Conservation (phyloP, 2,797 vertebrate species). For the Xyrichtys novacula region DNA sequence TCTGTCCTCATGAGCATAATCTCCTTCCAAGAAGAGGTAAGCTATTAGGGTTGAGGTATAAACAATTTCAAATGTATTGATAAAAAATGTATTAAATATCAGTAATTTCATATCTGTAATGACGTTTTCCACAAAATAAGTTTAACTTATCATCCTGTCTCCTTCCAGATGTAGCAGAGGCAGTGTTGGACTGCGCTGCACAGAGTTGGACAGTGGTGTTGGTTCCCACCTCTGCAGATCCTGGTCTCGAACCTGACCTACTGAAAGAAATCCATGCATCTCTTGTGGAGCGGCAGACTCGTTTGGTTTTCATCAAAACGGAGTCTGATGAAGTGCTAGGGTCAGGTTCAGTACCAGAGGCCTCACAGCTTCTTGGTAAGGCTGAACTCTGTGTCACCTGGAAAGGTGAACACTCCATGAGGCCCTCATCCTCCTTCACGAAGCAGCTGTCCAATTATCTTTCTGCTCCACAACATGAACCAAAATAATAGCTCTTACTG, state of each 20-base stretch:
- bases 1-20: slow-evolving; percentile 91
- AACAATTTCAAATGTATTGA: background rate
- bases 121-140: too few species aligned
- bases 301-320: slow-evolving; percentile 88
- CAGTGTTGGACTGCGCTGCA: slow-evolving; percentile 85
- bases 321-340: slow-evolving; percentile 22
- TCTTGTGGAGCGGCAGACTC: slow-evolving; percentile 89
- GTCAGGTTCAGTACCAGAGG: slow-evolving; percentile 76
- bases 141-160: slow-evolving; percentile 6
- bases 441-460: slow-evolving; percentile 89
- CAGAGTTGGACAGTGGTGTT: slow-evolving; percentile 89
- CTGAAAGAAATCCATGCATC: slow-evolving; percentile 88
- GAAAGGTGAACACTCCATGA: slow-evolving; percentile 79
- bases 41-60: background rate
- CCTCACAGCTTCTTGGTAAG: slow-evolving; percentile 84
- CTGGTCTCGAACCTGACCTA: slow-evolving; percentile 68
- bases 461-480: slow-evolving; percentile 54
- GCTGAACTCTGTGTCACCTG: slow-evolving; percentile 86
- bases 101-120: too few species aligned
- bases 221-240: slow-evolving; percentile 82
- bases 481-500: background rate
- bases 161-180: slow-evolving; percentile 83
- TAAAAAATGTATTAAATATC: background rate
- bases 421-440: slow-evolving; percentile 87
- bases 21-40: slow-evolving; percentile 87